phyloP scores from a whole-genome alignment of 2,888 invertebrate species.

The Rotaria sp. region DNA sequence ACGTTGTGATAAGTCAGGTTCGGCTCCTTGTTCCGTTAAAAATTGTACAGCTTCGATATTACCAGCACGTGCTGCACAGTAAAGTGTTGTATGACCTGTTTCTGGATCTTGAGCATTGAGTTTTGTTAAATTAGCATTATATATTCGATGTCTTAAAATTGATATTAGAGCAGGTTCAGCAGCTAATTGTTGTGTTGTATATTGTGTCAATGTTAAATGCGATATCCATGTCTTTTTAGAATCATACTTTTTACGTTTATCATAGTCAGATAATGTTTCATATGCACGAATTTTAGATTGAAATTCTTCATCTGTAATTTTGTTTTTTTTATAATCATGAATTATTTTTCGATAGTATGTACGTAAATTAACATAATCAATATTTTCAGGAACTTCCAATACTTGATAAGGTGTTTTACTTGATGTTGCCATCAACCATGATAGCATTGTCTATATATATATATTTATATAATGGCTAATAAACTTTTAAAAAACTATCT shows the following conservation, averaged over 20 bases:
- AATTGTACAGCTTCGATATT: not conserved
- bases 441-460: no score
- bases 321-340: not conserved
- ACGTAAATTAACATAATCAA: not conserved
- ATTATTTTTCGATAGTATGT: not conserved
- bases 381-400: not conserved
- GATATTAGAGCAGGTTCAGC: not conserved
- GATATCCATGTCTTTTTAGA: not conserved
- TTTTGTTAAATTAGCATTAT: not conserved
- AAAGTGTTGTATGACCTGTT: not conserved
- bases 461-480: no score
- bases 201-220: not conserved
- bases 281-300: not conserved
- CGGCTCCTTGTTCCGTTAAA: not conserved
- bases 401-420: not conserved
- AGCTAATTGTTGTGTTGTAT: not conserved
- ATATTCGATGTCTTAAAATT: not conserved
- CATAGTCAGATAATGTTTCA: not conserved
- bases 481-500: no score
- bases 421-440: not conserved
- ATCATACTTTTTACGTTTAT: not conserved
- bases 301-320: not conserved
- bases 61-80: not conserved
- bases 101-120: not conserved
- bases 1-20: not conserved